Evolutionary conservation across 2,113 vertebrate genomes (phyloP), one percentile per base, ranked within the genome.

Genomic region (Datnioides undecimradiatus): DNA sequence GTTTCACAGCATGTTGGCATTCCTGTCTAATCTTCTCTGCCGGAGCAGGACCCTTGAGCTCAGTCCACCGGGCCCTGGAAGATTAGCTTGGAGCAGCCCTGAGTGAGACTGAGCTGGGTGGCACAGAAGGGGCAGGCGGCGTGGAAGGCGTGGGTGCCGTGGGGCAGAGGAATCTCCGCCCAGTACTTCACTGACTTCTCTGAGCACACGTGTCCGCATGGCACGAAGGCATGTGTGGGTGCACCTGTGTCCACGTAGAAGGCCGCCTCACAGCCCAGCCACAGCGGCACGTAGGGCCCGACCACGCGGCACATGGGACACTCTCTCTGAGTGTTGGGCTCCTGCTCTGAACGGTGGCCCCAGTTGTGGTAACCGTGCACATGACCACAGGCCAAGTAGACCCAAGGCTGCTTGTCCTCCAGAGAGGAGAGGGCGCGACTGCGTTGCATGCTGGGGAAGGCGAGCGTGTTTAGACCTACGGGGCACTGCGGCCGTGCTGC

Each of bases 341-440:
- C 97, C 1, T 94, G 92, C 92, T 98, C 97, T 0, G 97, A 97
- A 11, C 98, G 96, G 64, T 99, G 97, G 66, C 98, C 98, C 98
- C 98, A 99, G 95, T 99, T 96, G 93, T 99, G 98, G 85, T 98
- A 97, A 55, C 98, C 98, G 0, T 99, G 98, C 60, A 99, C 98
- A 0, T 99, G 98, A 65, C 98, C 98, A 0, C 98, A 99, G 66
- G 96, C 97, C 89, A 99, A 92, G 87, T 99, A 99, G 0, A 97
- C 98, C 98, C 98, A 99, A 0, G 98, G 98, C 94, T 98, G 97
- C 90, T 99, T 99, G 82, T 99, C 98, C 84, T 99, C 97, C 27
- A 98, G 96, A 33, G 96, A 95, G n/a, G 97, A 96, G 5, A 98
- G 96, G 88, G 97, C 97, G 3, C 98, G 97, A 67, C 97, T 97